Base-by-base conservation (phyloP, 2,797 vertebrate species). In the Pelochelys cantorii region DNA sequence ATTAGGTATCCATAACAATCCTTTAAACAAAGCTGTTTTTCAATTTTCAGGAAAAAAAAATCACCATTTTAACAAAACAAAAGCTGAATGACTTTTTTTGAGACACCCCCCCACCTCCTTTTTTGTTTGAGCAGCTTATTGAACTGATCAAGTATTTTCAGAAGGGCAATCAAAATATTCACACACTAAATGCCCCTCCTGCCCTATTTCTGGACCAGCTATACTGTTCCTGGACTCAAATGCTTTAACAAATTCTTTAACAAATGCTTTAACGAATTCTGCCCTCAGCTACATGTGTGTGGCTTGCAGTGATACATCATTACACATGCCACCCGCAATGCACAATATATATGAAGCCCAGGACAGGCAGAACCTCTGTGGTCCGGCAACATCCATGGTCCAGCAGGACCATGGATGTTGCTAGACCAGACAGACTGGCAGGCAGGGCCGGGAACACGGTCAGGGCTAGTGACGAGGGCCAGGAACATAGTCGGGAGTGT, bases 341-440 rank as follows among this genome's bases (percentile, higher is more conserved):
- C 0, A n/a, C 57, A 60, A 60, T 27, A 60, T 57, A 75, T 9
- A 22, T 0, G 2, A 90, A 54, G 59, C 0, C 0, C 52, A 94
- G 15, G 74, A 79, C 11, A 22, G 29, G 42, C 8, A 8, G 42
- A 48, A 48, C 42, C 2, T 48, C 42, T 48, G 42, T 48, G 42
- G 42, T 48, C 7, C 8, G 7, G 42, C 42, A 48, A 48, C 7
- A 48, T 48, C 42, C 42, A 48, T 48, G 42, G 42, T 48, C 42
- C 42, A 42, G 42, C 42, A 42, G 42, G 42, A 42, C 42, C 42
- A 48, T 2, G 42, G 42, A 48, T 48, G 42, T 48, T 48, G 42
- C 42, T 48, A 48, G 42, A 48, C 42, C 42, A 48, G 42, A 48
- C 42, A 9, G 42, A 48, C 8, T 48, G 42, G 42, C 42, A 48